phyloP scores from a whole-genome alignment of 1,140 invertebrate species.

The Maniola jurtina region DNA sequence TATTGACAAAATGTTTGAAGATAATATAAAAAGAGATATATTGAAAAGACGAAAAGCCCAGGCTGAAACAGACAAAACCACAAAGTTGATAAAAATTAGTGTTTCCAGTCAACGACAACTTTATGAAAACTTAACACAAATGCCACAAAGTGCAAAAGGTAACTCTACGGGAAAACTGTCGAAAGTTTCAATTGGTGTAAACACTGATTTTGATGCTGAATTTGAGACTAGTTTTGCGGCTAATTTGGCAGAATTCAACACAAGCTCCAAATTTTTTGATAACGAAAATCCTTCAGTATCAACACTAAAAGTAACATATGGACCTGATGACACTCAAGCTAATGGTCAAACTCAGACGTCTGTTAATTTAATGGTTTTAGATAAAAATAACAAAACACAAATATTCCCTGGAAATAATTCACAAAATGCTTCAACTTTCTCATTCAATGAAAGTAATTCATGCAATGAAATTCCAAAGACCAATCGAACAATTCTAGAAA shows the following conservation, averaged over 20 bases:
- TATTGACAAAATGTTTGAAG: conserved; percentile 10
- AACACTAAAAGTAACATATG: not conserved
- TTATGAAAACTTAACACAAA: not conserved
- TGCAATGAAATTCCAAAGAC: too few species aligned
- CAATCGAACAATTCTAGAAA: not conserved
- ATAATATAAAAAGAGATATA: not conserved
- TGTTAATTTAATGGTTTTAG: not conserved
- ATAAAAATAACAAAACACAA: not conserved
- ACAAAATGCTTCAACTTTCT: too few species aligned
- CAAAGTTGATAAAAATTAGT: not conserved
- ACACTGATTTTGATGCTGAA: conserved; percentile 20
- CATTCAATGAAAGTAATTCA: too few species aligned
- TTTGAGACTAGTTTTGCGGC: conserved; percentile 17
- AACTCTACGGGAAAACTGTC: not conserved
- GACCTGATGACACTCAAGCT: not conserved
- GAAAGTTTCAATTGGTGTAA: conserved; percentile 12
- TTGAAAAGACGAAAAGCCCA: not conserved
- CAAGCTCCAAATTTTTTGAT: not conserved
- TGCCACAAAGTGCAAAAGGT: not conserved
- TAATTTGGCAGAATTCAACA: conserved; percentile 3
- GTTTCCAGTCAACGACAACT: not conserved
- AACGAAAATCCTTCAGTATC: not conserved
- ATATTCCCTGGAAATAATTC: not conserved
- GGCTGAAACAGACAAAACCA: not conserved
- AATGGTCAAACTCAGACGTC: conserved; percentile 4